Evolutionary conservation across 2,888 invertebrate species (phyloP), one percentile per base, ranked within the genome.

Genomic region (Eilema caniola): DNA sequence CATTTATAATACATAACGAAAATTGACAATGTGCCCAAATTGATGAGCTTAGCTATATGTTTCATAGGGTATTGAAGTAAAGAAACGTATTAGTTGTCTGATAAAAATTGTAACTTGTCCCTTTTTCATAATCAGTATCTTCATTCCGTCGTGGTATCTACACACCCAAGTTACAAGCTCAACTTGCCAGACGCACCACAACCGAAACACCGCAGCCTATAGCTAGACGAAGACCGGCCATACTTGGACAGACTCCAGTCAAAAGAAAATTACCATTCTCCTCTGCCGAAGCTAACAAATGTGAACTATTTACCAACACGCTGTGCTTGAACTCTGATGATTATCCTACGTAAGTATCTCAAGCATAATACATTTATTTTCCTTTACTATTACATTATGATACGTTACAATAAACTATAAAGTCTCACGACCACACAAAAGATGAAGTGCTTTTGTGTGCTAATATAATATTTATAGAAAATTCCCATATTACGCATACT

Each of bases 291-390:
- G 92, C 84, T 69, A 89, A 81, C 82, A 95, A 95, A 66, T 97
- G 97, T 85, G 97, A 97, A 83, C 95, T 97, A 75, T 97, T 97
- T 83, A 96, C 97, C 5, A 96, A 97, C 82, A 96, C 96, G 3
- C 93, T 98, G 82, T 98, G 98, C 86, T 92, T 98, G 67, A 96
- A 97, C 75, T 96, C 96, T 28, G 96, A 96, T 14, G 97, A 98
- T 86, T 98, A 98, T 91, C 98, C 98, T 37, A 96, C 96, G 98
- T 98, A 93, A 96, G 97, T 95, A 70, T 20, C 64, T 53, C 20
- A 53, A 0, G n/a, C 53, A n/a, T 53, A 53, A 8, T 37, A 37
- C 3, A 12, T 37, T 37, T 37, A 12, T 37, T 12, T 37, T 37
- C 5, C 33, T 12, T 37, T 12, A 37, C 33, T 37, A 37, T 37